Evolutionary conservation across 2,888 invertebrate species (phyloP).

Genomic region (Acanthosoma haemorrhoidale): DNA sequence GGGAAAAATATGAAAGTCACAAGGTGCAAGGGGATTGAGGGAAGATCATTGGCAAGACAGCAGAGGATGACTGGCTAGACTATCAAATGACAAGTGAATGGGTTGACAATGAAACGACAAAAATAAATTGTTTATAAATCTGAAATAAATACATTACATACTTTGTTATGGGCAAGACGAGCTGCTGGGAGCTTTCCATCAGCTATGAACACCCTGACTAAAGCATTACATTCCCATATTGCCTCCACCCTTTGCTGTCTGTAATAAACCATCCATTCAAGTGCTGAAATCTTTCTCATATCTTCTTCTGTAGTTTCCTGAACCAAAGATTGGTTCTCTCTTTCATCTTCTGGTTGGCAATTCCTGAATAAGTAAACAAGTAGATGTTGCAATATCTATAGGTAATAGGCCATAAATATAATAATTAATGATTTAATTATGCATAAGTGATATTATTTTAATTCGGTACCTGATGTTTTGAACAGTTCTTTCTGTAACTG

Average conservation of each 20-base stretch:
- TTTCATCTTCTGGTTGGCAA: not conserved
- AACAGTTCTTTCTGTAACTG: constrained; percentile 78
- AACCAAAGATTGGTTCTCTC: constrained; percentile 6
- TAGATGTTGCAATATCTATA: not conserved
- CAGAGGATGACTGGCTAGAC: too few relatives aligned
- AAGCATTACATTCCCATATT: constrained; percentile 79
- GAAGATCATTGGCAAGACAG: too few relatives aligned
- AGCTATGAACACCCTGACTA: constrained; percentile 78
- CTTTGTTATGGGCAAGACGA: constrained; percentile 64
- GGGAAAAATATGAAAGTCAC: too few relatives aligned
- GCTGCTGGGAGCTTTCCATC: constrained; percentile 78
- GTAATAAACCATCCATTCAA: constrained; percentile 84
- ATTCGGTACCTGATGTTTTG: constrained; percentile 57
- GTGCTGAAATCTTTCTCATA: constrained; percentile 64
- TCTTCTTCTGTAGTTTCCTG: constrained; percentile 61
- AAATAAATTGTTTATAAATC: too few relatives aligned
- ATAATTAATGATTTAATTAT: too few relatives aligned
- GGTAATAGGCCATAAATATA: not conserved
- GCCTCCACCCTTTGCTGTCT: constrained; percentile 73
- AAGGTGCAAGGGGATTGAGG: too few relatives aligned
- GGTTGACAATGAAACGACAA: too few relatives aligned
- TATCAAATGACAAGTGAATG: too few relatives aligned
- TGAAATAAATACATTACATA: too few relatives aligned
- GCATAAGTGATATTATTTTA: not conserved
- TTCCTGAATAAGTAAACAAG: not conserved